Evolutionary conservation across 2,113 vertebrate genomes (phyloP), one percentile per base, ranked within the genome.

Genomic region (Motacilla alba): DNA sequence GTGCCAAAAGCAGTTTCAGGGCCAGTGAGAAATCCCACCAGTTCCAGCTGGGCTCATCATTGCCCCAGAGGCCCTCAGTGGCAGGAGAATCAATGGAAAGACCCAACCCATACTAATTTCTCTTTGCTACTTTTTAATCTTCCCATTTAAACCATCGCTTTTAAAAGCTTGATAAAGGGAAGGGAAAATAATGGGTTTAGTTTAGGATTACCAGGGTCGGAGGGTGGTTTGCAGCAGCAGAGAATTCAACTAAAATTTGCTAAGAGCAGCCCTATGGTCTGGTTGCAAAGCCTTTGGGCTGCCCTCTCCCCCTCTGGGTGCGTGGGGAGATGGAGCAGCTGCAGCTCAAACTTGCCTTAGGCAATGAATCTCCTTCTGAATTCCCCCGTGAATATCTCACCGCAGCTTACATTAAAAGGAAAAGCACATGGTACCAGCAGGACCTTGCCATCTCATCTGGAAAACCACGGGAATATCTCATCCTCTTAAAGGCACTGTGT

Each of bases 241-340:
- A 85, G 46, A 74, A 50, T 67, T 63, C 33, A 53, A 28, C 18
- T 84, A 33, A 43, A 66, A 55, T 63, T 37, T 69, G 41, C 56
- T 18, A 33, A 35, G 21, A 78, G 44, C 30, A 47, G 64, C 49
- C 31, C 75, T 11, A 1, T 0, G 60, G 12, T 15, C 37, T 6
- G 1, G 17, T 43, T 2, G 0, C 43, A 66, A 64, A 75, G 31
- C 26, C 56, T 47, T 69, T 0, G 0, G 39, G 68, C 62, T 86
- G 58, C 79, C 10, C 7, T 3, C 19, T 84, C 31, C 19, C 28
- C 4, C 8, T 52, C 20, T 0, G 3, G 7, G 46, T 22, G 11
- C 0, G 0, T 9, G 30, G 39, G 33, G 69, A 89, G 49, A 68
- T 19, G 3, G 3, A 37, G 59, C 44, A 82, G 53, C n/a, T 1